phyloP scores from a whole-genome alignment of 30 jellyfish, hydroid and myxozoan genomes.

The Rhopilema esculentum region DNA sequence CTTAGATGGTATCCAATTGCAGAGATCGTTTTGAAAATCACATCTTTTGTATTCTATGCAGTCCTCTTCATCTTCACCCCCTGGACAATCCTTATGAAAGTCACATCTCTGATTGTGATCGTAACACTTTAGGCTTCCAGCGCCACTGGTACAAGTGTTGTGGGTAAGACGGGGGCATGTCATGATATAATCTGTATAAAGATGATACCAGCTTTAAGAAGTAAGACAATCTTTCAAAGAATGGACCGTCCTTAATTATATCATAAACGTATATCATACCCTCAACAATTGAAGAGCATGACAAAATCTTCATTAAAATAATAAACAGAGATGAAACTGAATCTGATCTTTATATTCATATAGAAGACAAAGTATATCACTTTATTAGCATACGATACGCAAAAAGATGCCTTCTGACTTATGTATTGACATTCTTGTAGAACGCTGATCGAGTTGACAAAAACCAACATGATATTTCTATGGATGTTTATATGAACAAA shows the following conservation, averaged over 20 bases:
- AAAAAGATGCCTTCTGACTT: too few relatives aligned
- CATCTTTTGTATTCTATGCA: slow-evolving; percentile 55
- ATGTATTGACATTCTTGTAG: too few relatives aligned
- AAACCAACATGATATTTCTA: too few relatives aligned
- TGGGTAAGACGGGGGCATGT: slow-evolving; percentile 59
- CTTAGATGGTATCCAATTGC: slow-evolving; percentile 54
- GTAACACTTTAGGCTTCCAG: slow-evolving; percentile 9
- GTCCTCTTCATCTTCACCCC: slow-evolving; percentile 67
- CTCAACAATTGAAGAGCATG: too few relatives aligned
- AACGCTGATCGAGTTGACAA: too few relatives aligned
- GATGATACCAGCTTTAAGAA: not conserved
- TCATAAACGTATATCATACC: not conserved
- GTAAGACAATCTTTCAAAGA: not conserved
- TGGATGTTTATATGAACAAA: too few relatives aligned
- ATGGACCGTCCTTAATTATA: not conserved
- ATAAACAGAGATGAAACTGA: too few relatives aligned
- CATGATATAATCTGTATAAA: slow-evolving; percentile 28
- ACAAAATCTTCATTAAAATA: too few relatives aligned
- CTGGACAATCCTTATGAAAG: slow-evolving; percentile 56
- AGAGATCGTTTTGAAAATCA: slow-evolving; percentile 33
- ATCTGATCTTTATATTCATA: too few relatives aligned
- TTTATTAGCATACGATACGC: too few relatives aligned
- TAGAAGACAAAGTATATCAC: too few relatives aligned
- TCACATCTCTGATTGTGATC: slow-evolving; percentile 37
- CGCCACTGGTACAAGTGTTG: slow-evolving; percentile 36